Evolutionary conservation across 2,888 invertebrate species (phyloP).

Genomic region (Hirudinaria manillensis): DNA sequence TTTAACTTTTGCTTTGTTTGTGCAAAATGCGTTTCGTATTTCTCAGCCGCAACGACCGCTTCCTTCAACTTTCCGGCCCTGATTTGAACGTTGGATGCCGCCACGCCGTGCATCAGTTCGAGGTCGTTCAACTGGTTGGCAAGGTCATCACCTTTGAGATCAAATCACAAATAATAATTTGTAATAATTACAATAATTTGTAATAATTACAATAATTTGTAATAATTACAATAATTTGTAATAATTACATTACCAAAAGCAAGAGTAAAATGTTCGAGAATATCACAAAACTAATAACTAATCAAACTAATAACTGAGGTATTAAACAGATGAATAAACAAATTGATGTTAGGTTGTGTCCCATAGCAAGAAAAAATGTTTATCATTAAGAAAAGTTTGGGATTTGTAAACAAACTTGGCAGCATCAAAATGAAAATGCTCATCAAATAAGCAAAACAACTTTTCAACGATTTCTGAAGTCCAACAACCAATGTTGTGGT

Average conservation of each 20-base stretch:
- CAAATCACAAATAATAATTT: background rate
- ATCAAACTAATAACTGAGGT: no score
- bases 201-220: background rate
- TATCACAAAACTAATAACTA: no score
- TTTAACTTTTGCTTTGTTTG: constrained; percentile 47
- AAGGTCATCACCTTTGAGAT: constrained; percentile 23
- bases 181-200: background rate
- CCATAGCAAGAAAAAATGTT: no score
- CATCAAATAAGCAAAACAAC: no score
- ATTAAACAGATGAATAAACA: no score
- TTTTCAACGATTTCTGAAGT: no score
- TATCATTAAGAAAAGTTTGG: no score
- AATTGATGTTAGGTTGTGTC: no score
- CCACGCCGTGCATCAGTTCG: constrained; percentile 43
- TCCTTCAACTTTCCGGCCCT: constrained; percentile 44
- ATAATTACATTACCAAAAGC: background rate
- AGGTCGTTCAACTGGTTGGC: constrained; percentile 45
- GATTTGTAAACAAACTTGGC: no score
- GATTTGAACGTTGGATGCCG: constrained; percentile 34
- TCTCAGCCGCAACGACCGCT: constrained; percentile 46
- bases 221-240: background rate
- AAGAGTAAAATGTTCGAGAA: no score
- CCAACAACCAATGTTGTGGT: no score
- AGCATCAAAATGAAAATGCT: no score
- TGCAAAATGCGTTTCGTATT: constrained; percentile 47